A percentile compares a stretch with the other conserved stretches of the same genome.
phyloP scores from a whole-genome alignment of 2,888 invertebrate species.

The Leucophora obtusa region DNA sequence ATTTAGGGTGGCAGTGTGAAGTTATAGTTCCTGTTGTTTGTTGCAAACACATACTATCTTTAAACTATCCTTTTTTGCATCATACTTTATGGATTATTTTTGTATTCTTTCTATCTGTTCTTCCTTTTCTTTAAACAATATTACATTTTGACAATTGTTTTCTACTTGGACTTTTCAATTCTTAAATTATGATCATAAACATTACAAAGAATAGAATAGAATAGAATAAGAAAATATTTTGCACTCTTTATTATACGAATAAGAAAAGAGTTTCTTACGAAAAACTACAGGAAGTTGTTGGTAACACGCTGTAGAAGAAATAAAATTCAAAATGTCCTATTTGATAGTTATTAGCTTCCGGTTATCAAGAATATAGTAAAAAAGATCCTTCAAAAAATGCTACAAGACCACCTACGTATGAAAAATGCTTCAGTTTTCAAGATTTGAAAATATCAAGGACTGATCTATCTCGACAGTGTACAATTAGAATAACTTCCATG shows the following conservation, averaged over 20 bases:
- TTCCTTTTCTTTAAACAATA: not conserved
- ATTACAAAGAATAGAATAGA: not conserved
- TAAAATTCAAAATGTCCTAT: not conserved
- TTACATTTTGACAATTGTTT: conserved; percentile 31
- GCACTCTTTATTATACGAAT: not conserved
- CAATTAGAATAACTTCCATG: no score
- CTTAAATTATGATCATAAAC: conserved; percentile 44
- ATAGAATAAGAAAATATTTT: not conserved
- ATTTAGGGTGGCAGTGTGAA: conserved; percentile 34
- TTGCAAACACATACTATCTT: not conserved
- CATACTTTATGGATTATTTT: conserved; percentile 29
- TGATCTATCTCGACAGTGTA: no score
- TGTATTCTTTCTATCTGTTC: not conserved
- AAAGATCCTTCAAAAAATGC: not conserved
- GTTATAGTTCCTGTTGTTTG: conserved; percentile 40
- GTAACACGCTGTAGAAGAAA: not conserved
- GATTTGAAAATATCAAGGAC: no score
- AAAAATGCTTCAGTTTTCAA: no score
- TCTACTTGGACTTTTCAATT: conserved; percentile 1
- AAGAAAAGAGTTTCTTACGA: not conserved
- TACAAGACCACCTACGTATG: not conserved
- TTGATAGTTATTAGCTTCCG: conserved; percentile 19
- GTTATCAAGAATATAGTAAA: not conserved
- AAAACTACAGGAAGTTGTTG: not conserved
- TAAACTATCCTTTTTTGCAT: not conserved